These are phyloP conservation scores for Onthophagus taurus DNA, from an alignment of 1,140 invertebrate species.

Conservation along the genomic window DNA sequence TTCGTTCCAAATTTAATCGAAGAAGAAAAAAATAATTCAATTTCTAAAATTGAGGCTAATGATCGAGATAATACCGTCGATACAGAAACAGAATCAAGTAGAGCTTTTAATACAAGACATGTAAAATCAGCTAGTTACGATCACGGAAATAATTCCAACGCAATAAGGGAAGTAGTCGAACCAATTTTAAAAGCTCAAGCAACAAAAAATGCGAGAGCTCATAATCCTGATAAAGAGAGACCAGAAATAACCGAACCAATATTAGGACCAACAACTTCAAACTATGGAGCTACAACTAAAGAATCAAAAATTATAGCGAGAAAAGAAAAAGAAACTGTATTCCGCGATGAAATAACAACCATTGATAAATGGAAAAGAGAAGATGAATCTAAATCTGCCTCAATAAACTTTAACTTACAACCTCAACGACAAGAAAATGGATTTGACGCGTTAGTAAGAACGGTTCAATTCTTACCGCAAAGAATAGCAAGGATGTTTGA, in stretches of 20 bases:
- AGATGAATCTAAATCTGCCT: conserved; percentile 23
- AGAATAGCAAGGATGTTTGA: conserved; percentile 65
- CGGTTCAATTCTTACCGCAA: conserved; percentile 68
- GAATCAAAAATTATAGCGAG: no score
- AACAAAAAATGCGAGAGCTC: conserved; percentile 41
- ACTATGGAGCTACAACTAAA: conserved; percentile 27
- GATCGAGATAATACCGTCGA: conserved; percentile 42
- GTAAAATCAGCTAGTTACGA: conserved; percentile 38
- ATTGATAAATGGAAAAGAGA: conserved; percentile 30
- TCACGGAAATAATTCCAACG: conserved; percentile 5
- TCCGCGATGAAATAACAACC: background rate
- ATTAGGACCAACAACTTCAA: conserved; percentile 48
- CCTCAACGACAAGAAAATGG: conserved; percentile 1
- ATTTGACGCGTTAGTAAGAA: conserved; percentile 41
- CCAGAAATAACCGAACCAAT: conserved; percentile 64
- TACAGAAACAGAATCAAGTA: conserved; percentile 43
- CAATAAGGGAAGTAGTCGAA: conserved; percentile 39
- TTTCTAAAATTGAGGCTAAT: conserved; percentile 23
- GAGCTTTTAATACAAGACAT: conserved; percentile 50
- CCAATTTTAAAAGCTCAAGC: conserved; percentile 39
- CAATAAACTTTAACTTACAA: conserved; percentile 5
- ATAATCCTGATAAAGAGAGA: conserved; percentile 38
- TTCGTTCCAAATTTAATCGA: conserved; percentile 7
- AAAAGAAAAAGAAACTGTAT: no score
- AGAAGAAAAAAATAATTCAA: conserved; percentile 1